Base-by-base conservation (phyloP, 2,113 vertebrate species). In the Pungitius pungitius region DNA sequence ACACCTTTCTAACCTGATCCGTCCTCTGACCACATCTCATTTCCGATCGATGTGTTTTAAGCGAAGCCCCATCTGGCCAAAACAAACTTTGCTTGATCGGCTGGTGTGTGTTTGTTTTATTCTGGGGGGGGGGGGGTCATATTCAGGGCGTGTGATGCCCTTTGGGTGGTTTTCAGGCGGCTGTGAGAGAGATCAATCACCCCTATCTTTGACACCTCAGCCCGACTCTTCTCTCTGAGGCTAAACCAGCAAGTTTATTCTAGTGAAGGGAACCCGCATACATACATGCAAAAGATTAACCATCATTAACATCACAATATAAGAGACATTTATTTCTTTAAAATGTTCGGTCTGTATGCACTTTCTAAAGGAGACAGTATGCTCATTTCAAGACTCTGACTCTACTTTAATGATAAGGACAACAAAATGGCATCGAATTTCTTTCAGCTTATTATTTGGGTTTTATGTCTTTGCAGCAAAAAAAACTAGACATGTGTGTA, bases 31-130 rank as follows among this genome's bases (percentile, higher is more conserved):
- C 84, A 81, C 87, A 84, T 86, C 85, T 88, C 69, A 78, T 80
- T 92, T 88, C 82, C 70, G 64, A 89, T 92, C 90, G 37, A 90
- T 90, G 82, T 69, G 78, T 84, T 89, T 86, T 85, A 89, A 87
- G 75, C 37, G n/a, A 69, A 79, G 73, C 72, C 39, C 37, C 87
- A 49, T 78, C 79, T 30, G 12, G 43, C 56, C 67, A 64, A 78
- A 85, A 73, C 86, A 90, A 89, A 87, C 81, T 69, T 66, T 81
- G 51, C 79, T 61, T 49, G 66, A 65, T 49, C 13, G 39, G 43
- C 26, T 39, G 66, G 47, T 72, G 63, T 81, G 77, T 83, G 81
- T 88, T 86, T 87, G 79, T 83, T 81, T 88, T 77, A 71, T 83
- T 77, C 78, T 62, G 35, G 55, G 42, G 30, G 27, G 49, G 40